These are phyloP conservation scores for Perizoma flavofasciatum DNA, from an alignment of 2,888 invertebrate species.

Conservation along the genomic window DNA sequence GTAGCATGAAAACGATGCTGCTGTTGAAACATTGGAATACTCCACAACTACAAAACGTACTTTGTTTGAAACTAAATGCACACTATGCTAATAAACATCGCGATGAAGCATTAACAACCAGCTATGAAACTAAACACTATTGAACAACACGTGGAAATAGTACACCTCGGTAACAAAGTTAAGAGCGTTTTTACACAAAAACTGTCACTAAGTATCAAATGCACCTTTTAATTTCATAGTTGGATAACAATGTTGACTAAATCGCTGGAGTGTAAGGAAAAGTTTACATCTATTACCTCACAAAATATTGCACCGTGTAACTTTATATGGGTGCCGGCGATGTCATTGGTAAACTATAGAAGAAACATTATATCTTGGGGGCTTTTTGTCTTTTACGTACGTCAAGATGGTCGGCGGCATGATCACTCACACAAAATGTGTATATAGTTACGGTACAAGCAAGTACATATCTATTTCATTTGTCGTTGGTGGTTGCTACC, in stretches of 20 bases:
- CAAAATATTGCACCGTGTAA: constrained; percentile 72
- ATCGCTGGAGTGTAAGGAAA: constrained; percentile 63
- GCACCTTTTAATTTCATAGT: constrained; percentile 67
- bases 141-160: constrained; percentile 47
- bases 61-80: constrained; percentile 3
- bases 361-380: constrained; percentile 67
- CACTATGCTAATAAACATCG: constrained; percentile 4
- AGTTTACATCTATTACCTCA: constrained; percentile 70
- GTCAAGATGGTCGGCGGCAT: constrained; percentile 52
- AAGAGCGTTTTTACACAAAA: constrained; percentile 61
- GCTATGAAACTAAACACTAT: constrained; percentile 40
- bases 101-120: constrained; percentile 5
- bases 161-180: constrained; percentile 46
- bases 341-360: constrained; percentile 73
- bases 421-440: constrained; percentile 57
- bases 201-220: constrained; percentile 67
- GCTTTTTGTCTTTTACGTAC: constrained; percentile 53
- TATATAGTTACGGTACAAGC: constrained; percentile 54
- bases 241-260: constrained; percentile 64
- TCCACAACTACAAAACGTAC: background rate
- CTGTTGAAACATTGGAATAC: background rate
- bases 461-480: constrained; percentile 31
- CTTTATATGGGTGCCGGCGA: constrained; percentile 67
- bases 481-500: constrained; percentile 11
- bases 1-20: constrained; percentile 55